Percentiles rank a stretch among this genome's conserved stretches.
phyloP scores from a whole-genome alignment of 30 jellyfish, hydroid and myxozoan genomes.

The Phacellophora camtschatica region DNA sequence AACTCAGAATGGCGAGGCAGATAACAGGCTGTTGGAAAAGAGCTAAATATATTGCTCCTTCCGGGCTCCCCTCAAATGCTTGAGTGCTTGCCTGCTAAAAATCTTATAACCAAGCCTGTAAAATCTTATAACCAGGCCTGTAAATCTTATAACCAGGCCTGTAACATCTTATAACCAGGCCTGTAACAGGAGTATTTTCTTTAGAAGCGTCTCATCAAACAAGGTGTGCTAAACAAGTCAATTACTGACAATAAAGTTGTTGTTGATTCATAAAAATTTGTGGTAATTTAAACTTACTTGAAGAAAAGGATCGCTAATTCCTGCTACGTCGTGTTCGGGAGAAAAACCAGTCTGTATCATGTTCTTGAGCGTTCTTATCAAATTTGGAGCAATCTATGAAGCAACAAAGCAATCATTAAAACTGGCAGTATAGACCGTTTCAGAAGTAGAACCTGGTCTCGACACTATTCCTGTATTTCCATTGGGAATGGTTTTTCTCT shows the following conservation, averaged over 20 bases:
- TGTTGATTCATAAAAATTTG: not conserved
- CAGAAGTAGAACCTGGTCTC: too few relatives aligned
- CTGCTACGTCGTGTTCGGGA: conserved; percentile 99
- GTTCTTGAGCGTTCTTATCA: conserved; percentile 90
- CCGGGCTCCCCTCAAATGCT: not conserved
- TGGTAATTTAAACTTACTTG: conserved; percentile 60
- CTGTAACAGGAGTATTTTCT: too few relatives aligned
- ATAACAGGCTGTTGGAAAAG: not conserved
- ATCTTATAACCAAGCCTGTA: too few relatives aligned
- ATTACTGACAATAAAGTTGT: too few relatives aligned
- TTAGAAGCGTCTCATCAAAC: too few relatives aligned
- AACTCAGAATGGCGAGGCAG: not conserved
- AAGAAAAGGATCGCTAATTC: conserved; percentile 96
- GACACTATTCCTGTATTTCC: too few relatives aligned
- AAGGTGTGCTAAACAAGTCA: too few relatives aligned
- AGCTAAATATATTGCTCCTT: not conserved
- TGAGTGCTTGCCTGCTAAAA: not conserved
- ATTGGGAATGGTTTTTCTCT: too few relatives aligned
- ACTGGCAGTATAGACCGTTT: too few relatives aligned
- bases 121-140: too few relatives aligned
- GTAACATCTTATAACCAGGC: too few relatives aligned
- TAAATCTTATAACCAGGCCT: too few relatives aligned
- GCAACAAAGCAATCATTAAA: not conserved
- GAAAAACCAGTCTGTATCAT: conserved; percentile 98
- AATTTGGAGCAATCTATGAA: conserved; percentile 86